Evolutionary conservation across 1,140 invertebrate genomes (phyloP).

Genomic region (Anagrus nilaparvatae): DNA sequence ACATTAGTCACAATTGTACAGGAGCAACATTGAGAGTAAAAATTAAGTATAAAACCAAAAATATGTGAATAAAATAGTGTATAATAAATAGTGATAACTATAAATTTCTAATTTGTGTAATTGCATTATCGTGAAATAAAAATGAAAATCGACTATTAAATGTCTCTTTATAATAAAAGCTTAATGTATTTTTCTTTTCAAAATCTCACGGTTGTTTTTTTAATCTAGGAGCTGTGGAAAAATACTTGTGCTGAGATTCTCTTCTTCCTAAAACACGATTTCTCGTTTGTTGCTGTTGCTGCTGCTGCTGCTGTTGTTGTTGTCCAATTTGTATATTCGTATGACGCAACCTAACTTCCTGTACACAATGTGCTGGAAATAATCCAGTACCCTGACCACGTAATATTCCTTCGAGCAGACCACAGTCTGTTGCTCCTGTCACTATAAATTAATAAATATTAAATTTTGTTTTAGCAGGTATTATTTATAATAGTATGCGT

Average conservation of each 20-base stretch:
- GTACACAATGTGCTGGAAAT: constrained; percentile 80
- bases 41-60: no score
- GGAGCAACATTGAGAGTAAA: no score
- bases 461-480: no score
- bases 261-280: constrained; percentile 53
- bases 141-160: no score
- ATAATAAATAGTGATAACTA: no score
- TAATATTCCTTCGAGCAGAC: constrained; percentile 72
- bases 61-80: no score
- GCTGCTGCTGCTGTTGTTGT: constrained; percentile 27
- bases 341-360: constrained; percentile 75
- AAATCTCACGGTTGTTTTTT: constrained; percentile 67
- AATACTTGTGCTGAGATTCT: constrained; percentile 58
- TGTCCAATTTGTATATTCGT: constrained; percentile 48
- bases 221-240: constrained; percentile 67
- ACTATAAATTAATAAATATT: no score
- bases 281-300: constrained; percentile 26
- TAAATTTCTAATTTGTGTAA: no score
- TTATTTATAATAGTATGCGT: neutral
- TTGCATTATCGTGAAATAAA: no score
- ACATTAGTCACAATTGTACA: no score
- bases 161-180: constrained; percentile 1
- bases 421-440: constrained; percentile 80
- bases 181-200: neutral
- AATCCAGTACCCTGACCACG: constrained; percentile 68